Percentiles rank a stretch among this genome's conserved stretches.
Evolutionary conservation across 2,113 vertebrate genomes (phyloP).

Genomic region (Pan paniscus): DNA sequence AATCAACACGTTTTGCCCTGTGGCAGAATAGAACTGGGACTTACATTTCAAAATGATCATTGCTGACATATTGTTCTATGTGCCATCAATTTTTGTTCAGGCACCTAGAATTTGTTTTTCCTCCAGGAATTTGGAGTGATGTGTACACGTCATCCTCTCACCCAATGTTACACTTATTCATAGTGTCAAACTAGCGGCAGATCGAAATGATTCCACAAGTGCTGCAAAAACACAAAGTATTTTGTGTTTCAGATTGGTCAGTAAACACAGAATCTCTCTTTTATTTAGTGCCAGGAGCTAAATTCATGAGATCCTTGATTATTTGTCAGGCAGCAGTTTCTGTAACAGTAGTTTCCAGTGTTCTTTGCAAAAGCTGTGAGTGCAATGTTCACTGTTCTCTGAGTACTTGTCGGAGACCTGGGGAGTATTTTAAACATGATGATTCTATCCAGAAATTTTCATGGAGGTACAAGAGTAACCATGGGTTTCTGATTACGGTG

Average conservation of each 20-base stretch:
- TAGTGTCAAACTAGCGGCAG: background rate
- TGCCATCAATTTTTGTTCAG: background rate
- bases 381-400: background rate
- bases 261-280: background rate
- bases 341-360: background rate
- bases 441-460: slow-evolving; percentile 1
- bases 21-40: slow-evolving; percentile 15
- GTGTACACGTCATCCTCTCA: background rate
- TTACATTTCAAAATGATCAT: slow-evolving; percentile 23
- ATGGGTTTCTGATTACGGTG: background rate
- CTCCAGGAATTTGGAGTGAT: background rate
- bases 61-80: slow-evolving; percentile 9
- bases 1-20: background rate
- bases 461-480: background rate
- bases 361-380: background rate
- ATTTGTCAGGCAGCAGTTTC: background rate
- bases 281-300: background rate
- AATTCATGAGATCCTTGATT: background rate
- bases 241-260: background rate
- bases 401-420: background rate
- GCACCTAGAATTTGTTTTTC: slow-evolving; percentile 32
- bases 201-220: background rate
- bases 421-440: background rate
- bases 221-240: background rate
- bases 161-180: background rate